Evolutionary conservation across 2,113 vertebrate genomes (phyloP).

Genomic region (Plotosus lineatus): DNA sequence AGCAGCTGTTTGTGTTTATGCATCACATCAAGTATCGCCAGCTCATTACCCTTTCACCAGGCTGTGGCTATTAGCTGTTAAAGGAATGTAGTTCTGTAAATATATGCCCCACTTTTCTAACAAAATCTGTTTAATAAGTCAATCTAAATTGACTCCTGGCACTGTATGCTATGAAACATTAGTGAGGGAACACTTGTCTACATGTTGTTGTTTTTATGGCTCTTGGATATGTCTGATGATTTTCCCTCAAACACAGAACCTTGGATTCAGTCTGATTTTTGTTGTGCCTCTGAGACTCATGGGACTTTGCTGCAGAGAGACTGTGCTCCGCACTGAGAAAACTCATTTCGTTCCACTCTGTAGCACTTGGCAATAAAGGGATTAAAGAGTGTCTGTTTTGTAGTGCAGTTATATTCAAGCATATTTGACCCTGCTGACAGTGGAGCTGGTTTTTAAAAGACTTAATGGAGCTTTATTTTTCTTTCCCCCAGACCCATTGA

Average conservation of each 20-base stretch:
- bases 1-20: neutral
- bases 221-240: neutral
- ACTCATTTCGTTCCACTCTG: slow-evolving; percentile 53
- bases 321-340: slow-evolving; percentile 31
- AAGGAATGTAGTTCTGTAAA: neutral
- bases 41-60: neutral
- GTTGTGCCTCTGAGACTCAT: neutral
- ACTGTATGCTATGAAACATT: slow-evolving; percentile 14
- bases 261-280: too few species aligned
- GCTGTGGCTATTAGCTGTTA: neutral
- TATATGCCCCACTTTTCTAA: neutral
- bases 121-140: neutral
- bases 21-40: neutral
- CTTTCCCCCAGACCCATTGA: neutral
- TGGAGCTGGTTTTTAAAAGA: slow-evolving; percentile 1
- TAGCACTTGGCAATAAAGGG: slow-evolving; percentile 50
- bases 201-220: neutral
- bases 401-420: slow-evolving; percentile 29
- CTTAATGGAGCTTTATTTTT: slow-evolving; percentile 6
- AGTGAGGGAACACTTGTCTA: neutral
- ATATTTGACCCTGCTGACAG: slow-evolving; percentile 6
- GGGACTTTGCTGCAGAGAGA: neutral
- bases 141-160: neutral
- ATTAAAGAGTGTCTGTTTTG: slow-evolving; percentile 42
- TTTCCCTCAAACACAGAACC: too few species aligned